A percentile compares a stretch with the other conserved stretches of the same genome.
Evolutionary conservation across 2,888 invertebrate genomes (phyloP).

Genomic region (Microdon myrmicae): DNA sequence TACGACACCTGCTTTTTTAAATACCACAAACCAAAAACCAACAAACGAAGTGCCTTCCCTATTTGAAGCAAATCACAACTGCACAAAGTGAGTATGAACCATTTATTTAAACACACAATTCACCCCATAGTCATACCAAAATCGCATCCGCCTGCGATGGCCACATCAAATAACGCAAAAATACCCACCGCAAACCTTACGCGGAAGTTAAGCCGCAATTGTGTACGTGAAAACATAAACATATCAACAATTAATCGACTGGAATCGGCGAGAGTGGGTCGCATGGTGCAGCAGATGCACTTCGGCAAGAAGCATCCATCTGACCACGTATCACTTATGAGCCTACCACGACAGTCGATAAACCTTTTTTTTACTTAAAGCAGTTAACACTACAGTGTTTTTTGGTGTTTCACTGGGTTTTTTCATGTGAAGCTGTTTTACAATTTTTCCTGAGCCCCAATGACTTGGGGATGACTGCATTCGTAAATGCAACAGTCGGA

Average conservation of each 20-base stretch:
- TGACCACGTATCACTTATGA: slow-evolving; percentile 26
- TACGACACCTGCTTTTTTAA: too few relatives aligned
- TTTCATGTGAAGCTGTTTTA: slow-evolving; percentile 38
- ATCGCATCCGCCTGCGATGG: slow-evolving; percentile 9
- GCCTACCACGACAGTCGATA: slow-evolving; percentile 39
- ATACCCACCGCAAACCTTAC: slow-evolving; percentile 12
- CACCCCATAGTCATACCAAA: slow-evolving; percentile 21
- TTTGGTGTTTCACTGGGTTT: slow-evolving; percentile 35
- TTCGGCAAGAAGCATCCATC: slow-evolving; percentile 25
- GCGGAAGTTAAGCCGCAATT: slow-evolving; percentile 15
- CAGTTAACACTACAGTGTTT: slow-evolving; percentile 37
- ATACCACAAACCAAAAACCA: too few relatives aligned
- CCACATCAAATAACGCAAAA: slow-evolving; percentile 1
- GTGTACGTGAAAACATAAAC: slow-evolving; percentile 26
- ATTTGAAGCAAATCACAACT: too few relatives aligned
- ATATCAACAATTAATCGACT: slow-evolving; percentile 48
- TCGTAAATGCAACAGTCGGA: slow-evolving; percentile 43
- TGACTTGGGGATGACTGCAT: slow-evolving; percentile 15
- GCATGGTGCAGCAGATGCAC: slow-evolving; percentile 11
- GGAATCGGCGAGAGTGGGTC: slow-evolving; percentile 9
- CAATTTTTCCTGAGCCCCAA: slow-evolving; percentile 29
- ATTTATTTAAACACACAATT: too few relatives aligned
- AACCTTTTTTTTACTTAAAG: slow-evolving; percentile 46
- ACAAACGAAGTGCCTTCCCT: too few relatives aligned
- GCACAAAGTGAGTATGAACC: too few relatives aligned